A percentile compares a stretch with the other conserved stretches of the same genome.
Conservation (phyloP, 2,797 vertebrate genomes). For the Anisognathus igniventris region DNA sequence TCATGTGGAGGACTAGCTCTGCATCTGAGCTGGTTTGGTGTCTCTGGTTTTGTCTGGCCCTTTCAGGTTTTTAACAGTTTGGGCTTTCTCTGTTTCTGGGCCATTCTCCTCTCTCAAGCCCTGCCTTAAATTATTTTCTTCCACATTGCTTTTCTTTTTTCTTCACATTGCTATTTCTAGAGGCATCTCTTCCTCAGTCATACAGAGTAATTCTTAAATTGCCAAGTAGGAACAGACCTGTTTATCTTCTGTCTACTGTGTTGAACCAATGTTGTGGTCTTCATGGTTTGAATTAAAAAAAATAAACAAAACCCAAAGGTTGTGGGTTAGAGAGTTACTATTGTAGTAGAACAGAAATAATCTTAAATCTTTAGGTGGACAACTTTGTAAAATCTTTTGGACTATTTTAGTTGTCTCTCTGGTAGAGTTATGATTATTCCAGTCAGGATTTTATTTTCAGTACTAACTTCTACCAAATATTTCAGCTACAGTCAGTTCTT, state of each 20-base stretch:
- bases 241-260: background rate
- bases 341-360: background rate
- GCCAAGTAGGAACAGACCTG: background rate
- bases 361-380: background rate
- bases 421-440: background rate
- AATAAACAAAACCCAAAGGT: background rate
- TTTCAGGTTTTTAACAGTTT: background rate
- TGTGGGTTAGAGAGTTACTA: background rate
- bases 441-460: background rate
- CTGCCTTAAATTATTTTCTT: background rate
- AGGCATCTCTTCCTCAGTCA: background rate
- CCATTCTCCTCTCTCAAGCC: background rate
- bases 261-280: background rate
- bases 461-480: background rate
- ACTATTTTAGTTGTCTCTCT: background rate
- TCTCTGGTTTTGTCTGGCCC: background rate
- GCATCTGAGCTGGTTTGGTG: background rate
- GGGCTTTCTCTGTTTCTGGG: background rate
- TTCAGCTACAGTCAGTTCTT: background rate
- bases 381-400: background rate
- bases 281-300: background rate
- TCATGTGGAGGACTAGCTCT: background rate
- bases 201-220: background rate
- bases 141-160: background rate
- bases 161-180: background rate